Evolutionary conservation across 2,113 vertebrate genomes (phyloP), one percentile per base, ranked within the genome.

Genomic region (Cololabis saira): DNA sequence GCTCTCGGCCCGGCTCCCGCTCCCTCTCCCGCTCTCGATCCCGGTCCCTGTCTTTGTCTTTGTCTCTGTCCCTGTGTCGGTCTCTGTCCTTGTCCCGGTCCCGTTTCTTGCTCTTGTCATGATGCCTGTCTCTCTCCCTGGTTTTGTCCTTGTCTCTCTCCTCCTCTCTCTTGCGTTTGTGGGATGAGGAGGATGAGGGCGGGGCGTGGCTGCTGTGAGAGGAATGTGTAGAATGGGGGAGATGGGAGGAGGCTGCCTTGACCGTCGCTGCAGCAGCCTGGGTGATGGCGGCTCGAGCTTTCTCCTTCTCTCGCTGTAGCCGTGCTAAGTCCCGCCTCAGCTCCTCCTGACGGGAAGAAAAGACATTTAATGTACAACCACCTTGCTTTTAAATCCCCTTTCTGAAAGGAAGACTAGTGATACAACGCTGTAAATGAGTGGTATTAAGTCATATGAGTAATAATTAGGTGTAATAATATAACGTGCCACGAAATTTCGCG

Each of bases 111-210:
- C 84, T 83, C 61, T 79, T 84, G 65, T 90, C 88, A 5, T 82
- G 82, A 19, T 87, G 80, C 22, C 80, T 56, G 68, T 87, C 78
- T 61, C 57, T 55, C 2, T 87, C 85, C 19, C 70, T 42, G 78
- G 61, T 77, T 17, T 69, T 51, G 61, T 89, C 81, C 44, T 65
- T 86, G 61, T 87, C 84, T 41, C 67, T 54, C 49, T 99, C 97
- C 42, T 98, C 97, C 1, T 97, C 96, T 37, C 95, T 90, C 86
- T 96, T 99, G 53, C 96, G 95, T 84, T 99, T 99, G 71, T 97
- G 96, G 66, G 91, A 71, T 0, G 58, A 78, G 14, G 85, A 78
- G 0, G 89, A 49, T 1, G 87, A 71, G 14, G 78, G 48, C 9
- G 52, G 21, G 0, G 82, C 5, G 75, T 67, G 71, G 15, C 40